Evolutionary conservation across 2,113 vertebrate genomes (phyloP), one percentile per base, ranked within the genome.

Genomic region (Notechis scutatus): DNA sequence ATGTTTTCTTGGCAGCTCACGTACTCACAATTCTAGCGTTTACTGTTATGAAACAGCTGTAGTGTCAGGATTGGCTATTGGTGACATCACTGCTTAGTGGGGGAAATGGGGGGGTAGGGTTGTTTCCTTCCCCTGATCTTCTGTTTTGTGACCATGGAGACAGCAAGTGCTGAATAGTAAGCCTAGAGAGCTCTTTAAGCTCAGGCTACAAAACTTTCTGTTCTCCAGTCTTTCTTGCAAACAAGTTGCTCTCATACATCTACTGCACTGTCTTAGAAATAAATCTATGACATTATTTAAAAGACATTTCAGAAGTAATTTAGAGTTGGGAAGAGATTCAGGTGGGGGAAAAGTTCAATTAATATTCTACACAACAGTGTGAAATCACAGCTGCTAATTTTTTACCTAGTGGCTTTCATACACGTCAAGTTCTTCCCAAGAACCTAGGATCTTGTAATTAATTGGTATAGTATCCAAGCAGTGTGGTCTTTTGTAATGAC

Each of bases 31-130:
- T 92, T 87, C 61, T 61, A 21, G 85, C 2, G 18, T 86, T 26
- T 92, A 55, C 54, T 2, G 92, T 85, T 93, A 93, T 93, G 92
- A 86, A 93, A 90, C 92, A 87, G 89, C 92, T 87, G 89, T 85
- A 90, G 56, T 26, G 81, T 89, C 89, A 61, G 89, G 92, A 90
- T 93, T 93, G 89, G 92, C 23, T 64, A 24, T 52, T 21, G 45
- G 92, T 93, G 92, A 93, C 89, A 54, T 93, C 89, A 93, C 92
- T 54, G 45, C 45, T 14, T 18, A 20, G 55, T 12, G 8, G 29
- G 54, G 34, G 24, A 10, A n/a, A 7, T 0, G 20, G 15, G 7
- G 7, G 54, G 39, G 20, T 14, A 23, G 45, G 64, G 34, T 11
- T 20, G 26, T n/a, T 89, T 91, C 92, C 86, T 88, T 50, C 50